A percentile compares a stretch with the other conserved stretches of the same genome.
These are phyloP conservation scores for Coecobrya sp. DNA, from an alignment of 2,888 invertebrate genomes.

Conservation along the genomic window DNA sequence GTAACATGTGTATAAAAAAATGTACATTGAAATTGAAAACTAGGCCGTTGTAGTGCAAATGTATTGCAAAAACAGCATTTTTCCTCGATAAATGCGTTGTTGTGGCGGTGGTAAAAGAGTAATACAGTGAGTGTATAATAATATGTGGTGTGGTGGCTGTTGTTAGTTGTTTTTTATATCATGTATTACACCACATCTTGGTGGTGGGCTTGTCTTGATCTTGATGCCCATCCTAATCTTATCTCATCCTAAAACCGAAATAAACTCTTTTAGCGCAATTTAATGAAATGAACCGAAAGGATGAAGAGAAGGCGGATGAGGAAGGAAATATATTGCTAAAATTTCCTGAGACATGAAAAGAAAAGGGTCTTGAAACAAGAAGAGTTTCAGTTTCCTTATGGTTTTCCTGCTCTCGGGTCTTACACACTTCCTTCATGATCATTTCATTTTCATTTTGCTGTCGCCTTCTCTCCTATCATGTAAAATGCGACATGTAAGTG, in stretches of 20 bases:
- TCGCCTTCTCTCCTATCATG: neutral
- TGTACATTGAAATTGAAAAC: conserved; percentile 52
- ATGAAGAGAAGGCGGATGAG: conserved; percentile 33
- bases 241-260: conserved; percentile 33
- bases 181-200: neutral
- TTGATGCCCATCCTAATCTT: conserved; percentile 28
- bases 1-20: conserved; percentile 49
- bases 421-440: conserved; percentile 11
- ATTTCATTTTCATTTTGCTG: conserved; percentile 42
- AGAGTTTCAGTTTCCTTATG: conserved; percentile 20
- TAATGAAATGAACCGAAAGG: conserved; percentile 66
- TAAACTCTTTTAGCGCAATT: conserved; percentile 47
- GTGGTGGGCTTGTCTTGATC: conserved; percentile 16
- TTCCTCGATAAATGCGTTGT: conserved; percentile 28
- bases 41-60: conserved; percentile 28
- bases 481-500: neutral
- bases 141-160: neutral
- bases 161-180: neutral
- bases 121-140: neutral
- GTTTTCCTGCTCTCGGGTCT: neutral
- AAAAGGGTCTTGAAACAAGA: neutral
- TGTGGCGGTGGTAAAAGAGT: neutral
- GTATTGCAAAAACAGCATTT: conserved; percentile 12
- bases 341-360: conserved; percentile 25
- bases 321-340: conserved; percentile 62